phyloP scores from a whole-genome alignment of 35 echinoderm and acorn worm species.

The Anneissia japonica region DNA sequence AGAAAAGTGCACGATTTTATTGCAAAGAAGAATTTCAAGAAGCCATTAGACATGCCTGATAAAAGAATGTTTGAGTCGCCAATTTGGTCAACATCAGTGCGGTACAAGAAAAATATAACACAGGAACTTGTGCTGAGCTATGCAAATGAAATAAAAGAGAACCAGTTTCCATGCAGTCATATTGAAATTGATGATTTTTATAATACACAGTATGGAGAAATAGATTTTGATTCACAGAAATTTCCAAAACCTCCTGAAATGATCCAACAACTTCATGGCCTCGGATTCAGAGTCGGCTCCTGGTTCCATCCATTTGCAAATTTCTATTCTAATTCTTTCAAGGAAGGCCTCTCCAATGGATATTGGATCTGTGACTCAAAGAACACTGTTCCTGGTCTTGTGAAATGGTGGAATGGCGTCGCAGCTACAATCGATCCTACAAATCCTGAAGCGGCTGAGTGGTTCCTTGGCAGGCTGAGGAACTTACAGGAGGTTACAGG shows the following conservation, averaged over 20 bases:
- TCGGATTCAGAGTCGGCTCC: conserved; percentile 33
- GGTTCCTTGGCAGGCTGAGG: conserved; percentile 46
- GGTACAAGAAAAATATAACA: conserved; percentile 47
- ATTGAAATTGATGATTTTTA: conserved; percentile 77
- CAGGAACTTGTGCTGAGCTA: conserved; percentile 17
- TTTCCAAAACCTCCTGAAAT: conserved; percentile 47
- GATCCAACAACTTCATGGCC: conserved; percentile 34
- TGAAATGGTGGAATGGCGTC: conserved; percentile 67
- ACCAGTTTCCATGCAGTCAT: conserved; percentile 54
- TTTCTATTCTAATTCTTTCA: conserved; percentile 49
- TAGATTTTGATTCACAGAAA: conserved; percentile 37
- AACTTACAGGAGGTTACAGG: conserved; percentile 22
- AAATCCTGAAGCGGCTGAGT: conserved; percentile 38
- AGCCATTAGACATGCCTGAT: conserved; percentile 51
- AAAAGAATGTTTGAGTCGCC: conserved; percentile 58
- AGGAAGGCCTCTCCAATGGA: conserved; percentile 26
- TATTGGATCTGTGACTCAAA: conserved; percentile 53
- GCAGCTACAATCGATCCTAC: conserved; percentile 58
- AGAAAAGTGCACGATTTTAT: conserved; percentile 42
- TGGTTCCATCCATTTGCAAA: conserved; percentile 59
- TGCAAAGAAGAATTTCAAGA: conserved; percentile 33
- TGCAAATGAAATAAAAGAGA: conserved; percentile 41
- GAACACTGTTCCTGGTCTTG: conserved; percentile 51
- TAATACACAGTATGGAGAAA: conserved; percentile 44
- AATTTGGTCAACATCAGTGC: conserved; percentile 70